A percentile compares a stretch with the other conserved stretches of the same genome.
Conservation (phyloP, 2,113 vertebrate genomes). For the Corydoras sp. region DNA sequence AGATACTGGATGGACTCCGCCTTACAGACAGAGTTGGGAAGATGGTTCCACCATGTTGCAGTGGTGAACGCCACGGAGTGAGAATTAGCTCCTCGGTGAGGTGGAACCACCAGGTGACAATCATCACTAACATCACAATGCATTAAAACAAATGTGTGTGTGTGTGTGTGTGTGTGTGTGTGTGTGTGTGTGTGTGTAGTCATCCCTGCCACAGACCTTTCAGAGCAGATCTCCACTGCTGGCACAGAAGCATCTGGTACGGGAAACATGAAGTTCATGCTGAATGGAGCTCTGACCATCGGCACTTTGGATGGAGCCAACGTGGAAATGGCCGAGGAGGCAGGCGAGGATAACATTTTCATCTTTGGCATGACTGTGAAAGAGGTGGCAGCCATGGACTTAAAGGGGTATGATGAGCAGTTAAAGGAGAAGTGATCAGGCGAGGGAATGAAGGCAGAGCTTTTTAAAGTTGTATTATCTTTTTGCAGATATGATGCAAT, state of each 20-base stretch:
- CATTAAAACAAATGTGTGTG: not conserved
- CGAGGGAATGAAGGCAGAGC: too few relatives aligned
- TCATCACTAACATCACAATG: too few relatives aligned
- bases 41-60: too few relatives aligned
- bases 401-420: slow-evolving; percentile 66
- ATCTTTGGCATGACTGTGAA: slow-evolving; percentile 94
- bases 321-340: slow-evolving; percentile 97
- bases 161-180: not conserved
- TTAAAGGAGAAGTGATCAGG: slow-evolving; percentile 28
- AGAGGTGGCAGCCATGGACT: slow-evolving; percentile 81
- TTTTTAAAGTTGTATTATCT: not conserved
- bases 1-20: too few relatives aligned
- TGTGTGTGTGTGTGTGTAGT: slow-evolving; percentile 62
- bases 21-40: too few relatives aligned
- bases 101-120: too few relatives aligned
- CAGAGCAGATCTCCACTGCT: slow-evolving; percentile 93
- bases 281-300: slow-evolving; percentile 93
- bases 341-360: slow-evolving; percentile 89
- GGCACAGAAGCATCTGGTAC: slow-evolving; percentile 94
- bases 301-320: slow-evolving; percentile 98
- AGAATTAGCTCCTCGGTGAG: too few relatives aligned
- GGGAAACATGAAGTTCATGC: slow-evolving; percentile 99
- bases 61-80: too few relatives aligned
- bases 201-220: slow-evolving; percentile 92
- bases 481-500: slow-evolving; percentile 79